Conservation (phyloP, 64 coral and sea anemone species). For the Stichodactyla helianthus region DNA sequence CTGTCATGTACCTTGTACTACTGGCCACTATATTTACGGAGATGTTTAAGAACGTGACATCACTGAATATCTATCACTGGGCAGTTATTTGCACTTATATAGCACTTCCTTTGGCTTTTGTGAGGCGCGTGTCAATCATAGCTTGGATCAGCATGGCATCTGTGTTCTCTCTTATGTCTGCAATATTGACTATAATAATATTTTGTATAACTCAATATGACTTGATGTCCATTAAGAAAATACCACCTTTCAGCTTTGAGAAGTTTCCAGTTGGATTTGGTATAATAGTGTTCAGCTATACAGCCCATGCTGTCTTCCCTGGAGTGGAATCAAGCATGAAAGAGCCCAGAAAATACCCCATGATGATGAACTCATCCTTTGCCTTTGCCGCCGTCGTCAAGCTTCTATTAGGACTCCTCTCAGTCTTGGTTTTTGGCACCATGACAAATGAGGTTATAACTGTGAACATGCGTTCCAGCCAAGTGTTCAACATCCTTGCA, state of each 20-base stretch:
- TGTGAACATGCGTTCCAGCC: constrained; percentile 57
- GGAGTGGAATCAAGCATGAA: constrained; percentile 82
- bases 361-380: constrained; percentile 88
- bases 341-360: constrained; percentile 59
- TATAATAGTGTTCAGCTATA: constrained; percentile 58
- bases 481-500: constrained; percentile 52
- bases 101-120: constrained; percentile 64
- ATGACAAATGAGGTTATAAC: constrained; percentile 70
- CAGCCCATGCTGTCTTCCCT: constrained; percentile 45
- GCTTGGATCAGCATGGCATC: constrained; percentile 89
- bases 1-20: constrained; percentile 71
- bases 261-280: constrained; percentile 80
- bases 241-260: constrained; percentile 56
- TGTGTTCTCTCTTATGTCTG: constrained; percentile 65
- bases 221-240: constrained; percentile 51
- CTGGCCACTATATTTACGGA: constrained; percentile 68
- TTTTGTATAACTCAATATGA: constrained; percentile 51
- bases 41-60: constrained; percentile 35
- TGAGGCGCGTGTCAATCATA: constrained; percentile 88
- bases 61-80: constrained; percentile 66
- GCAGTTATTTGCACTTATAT: constrained; percentile 57
- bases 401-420: constrained; percentile 56
- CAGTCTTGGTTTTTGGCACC: constrained; percentile 64
- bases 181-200: constrained; percentile 41
- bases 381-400: constrained; percentile 61